Evolutionary conservation across 2,888 invertebrate genomes (phyloP).

Genomic region (Pardosa pseudoannulata): DNA sequence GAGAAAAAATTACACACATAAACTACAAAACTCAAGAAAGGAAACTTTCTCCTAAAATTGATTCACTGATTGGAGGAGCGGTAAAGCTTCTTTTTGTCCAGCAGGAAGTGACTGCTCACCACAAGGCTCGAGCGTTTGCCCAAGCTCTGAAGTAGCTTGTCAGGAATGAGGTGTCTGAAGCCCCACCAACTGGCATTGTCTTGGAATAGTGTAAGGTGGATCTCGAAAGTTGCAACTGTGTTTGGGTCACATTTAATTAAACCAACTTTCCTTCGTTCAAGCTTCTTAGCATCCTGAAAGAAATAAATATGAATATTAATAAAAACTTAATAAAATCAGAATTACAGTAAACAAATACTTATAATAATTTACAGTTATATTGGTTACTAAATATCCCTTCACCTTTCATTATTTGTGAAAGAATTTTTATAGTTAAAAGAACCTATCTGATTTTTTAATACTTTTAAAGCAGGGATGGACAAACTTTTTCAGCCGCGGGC

Average conservation of each 20-base stretch:
- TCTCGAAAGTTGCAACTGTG: constrained; percentile 92
- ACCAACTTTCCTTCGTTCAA: constrained; percentile 84
- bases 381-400: too few relatives aligned
- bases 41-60: constrained; percentile 22
- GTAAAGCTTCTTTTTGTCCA: constrained; percentile 94
- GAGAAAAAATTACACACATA: constrained; percentile 51
- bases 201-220: constrained; percentile 91
- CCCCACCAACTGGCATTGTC: constrained; percentile 91
- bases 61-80: constrained; percentile 80
- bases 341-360: too few relatives aligned
- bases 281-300: constrained; percentile 74
- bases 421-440: too few relatives aligned
- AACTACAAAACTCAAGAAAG: constrained; percentile 53
- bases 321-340: too few relatives aligned
- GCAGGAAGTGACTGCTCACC: constrained; percentile 90
- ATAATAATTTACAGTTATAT: too few relatives aligned
- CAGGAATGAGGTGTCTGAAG: constrained; percentile 87
- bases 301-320: too few relatives aligned
- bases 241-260: constrained; percentile 89
- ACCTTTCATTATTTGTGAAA: too few relatives aligned
- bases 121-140: constrained; percentile 91
- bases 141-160: constrained; percentile 83
- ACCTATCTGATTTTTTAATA: too few relatives aligned
- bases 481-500: too few relatives aligned
- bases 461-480: too few relatives aligned